A percentile compares a stretch with the other conserved stretches of the same genome.
These are phyloP conservation scores for Meta bourneti DNA, from an alignment of 2,888 invertebrate species.

Conservation along the genomic window DNA sequence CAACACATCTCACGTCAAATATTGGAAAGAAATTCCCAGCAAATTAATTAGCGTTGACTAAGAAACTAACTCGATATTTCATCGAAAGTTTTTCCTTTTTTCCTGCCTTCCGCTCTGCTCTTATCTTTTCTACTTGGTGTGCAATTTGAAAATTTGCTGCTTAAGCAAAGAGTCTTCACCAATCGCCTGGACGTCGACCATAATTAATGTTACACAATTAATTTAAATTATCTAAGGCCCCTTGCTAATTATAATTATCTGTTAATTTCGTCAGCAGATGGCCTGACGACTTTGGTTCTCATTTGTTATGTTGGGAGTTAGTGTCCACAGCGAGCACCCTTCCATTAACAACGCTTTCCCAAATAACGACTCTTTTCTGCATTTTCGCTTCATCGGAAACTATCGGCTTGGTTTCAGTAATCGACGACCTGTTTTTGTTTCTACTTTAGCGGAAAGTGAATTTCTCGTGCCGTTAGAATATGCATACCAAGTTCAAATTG, in stretches of 20 bases:
- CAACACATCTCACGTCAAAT: conserved; percentile 8
- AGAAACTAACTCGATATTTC: conserved; percentile 62
- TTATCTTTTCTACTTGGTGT: conserved; percentile 49
- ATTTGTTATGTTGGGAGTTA: conserved; percentile 38
- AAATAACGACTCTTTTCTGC: conserved; percentile 10
- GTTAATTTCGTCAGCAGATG: conserved; percentile 68
- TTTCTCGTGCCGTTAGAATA: background rate
- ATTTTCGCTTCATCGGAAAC: background rate
- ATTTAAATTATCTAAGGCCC: conserved; percentile 59
- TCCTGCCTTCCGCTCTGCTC: background rate
- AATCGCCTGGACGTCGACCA: conserved; percentile 32
- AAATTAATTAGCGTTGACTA: conserved; percentile 64
- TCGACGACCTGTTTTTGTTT: background rate
- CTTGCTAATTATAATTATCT: conserved; percentile 64
- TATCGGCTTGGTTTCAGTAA: background rate
- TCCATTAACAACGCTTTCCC: conserved; percentile 34
- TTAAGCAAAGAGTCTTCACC: conserved; percentile 19
- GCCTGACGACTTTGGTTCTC: conserved; percentile 53
- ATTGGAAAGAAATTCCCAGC: conserved; percentile 42
- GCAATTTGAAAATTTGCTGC: conserved; percentile 52
- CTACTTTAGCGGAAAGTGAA: too few species aligned
- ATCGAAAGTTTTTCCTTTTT: conserved; percentile 32
- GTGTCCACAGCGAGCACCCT: conserved; percentile 1
- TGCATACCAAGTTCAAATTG: background rate
- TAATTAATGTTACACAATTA: conserved; percentile 62